Evolutionary conservation across 2,888 invertebrate genomes (phyloP), one percentile per base, ranked within the genome.

Genomic region (Macaria notata): DNA sequence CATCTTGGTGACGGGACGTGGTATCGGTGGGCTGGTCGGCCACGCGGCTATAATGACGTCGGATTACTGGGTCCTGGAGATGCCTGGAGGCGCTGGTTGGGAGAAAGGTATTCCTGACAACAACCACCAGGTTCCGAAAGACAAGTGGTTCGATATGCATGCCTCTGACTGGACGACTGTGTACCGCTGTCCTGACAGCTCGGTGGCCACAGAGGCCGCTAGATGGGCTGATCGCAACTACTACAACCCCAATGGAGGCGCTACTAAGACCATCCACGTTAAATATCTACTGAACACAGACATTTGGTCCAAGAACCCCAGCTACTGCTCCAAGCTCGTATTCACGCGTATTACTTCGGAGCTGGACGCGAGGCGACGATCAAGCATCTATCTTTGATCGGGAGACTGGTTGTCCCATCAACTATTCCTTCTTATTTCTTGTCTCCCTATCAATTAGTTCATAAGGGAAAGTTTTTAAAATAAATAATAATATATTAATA

Each of bases 281-380:
- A 78, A 73, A 0, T 84, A 82, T 51, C 68, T 61, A 54, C 64
- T 85, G 3, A 76, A 66, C 5, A 57, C 73, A 0, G 69, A 77
- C n/a, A 65, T 81, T 29, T 69, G 65, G 64, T 71, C 73, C 0
- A 75, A 60, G 0, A 74, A 80, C 46, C 81, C 83, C 0, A 84
- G 83, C 54, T 83, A 84, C 51, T 83, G 83, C 63, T 84, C 82
- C 0, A 85, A 84, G 59, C 67, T 84, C 3, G 79, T 85, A 64
- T 83, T 7, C 81, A 82, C 30, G 80, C 82, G 4, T 84, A n/a
- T n/a, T n/a, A 77, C 53, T 84, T 67, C 43, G 83, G 83, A 3
- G 78, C 78, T 0, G 79, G 79, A 0, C 70, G 64, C 2, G 75
- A 70, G 43, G 72, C 72, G 45, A 81, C 81, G 6, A 74, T 84